Base-by-base conservation (phyloP, 2,888 invertebrate genomes). In the Sycophila texana region DNA sequence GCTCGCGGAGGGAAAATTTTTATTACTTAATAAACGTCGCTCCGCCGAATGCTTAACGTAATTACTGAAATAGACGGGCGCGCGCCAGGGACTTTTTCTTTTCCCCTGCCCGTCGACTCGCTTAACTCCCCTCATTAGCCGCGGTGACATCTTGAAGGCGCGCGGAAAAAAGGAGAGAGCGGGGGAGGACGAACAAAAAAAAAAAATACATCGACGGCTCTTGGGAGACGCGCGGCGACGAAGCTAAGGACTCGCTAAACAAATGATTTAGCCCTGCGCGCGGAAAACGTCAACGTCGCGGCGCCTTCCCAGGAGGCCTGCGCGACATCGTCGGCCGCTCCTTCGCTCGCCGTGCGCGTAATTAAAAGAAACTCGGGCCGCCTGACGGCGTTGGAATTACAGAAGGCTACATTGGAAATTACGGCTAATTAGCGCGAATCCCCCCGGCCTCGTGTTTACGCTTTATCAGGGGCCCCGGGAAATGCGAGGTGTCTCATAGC, bases 101-200 rank as follows among this genome's bases (percentile, higher is more conserved):
- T 75, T 66, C 66, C 67, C 79, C 77, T 51, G 20, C 76, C 70
- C 55, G 39, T 53, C 63, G 74, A 72, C 73, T 73, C 80, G 81
- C 84, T 86, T 86, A 84, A 86, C 86, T 86, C 85, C 84, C 83
- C 86, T 88, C 86, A 86, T 88, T 88, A 87, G 85, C 84, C 83
- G 80, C 85, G 86, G 84, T 89, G 89, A 89, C 89, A 89, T 88
- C 87, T 88, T 88, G 88, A 87, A 76, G 79, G 74, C 86, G 86
- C 88, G 83, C 82, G 82, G 83, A 86, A 86, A 87, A 76, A 72
- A 71, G 81, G 82, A 81, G 82, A 82, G 77, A 81, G 74, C 60
- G 49, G 22, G 30, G 20, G 22, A 13, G 12, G 70, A n/a, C n/a
- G n/a, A n/a, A n/a, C 51, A 14, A n/a, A 26, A 65, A 57, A 61